These are phyloP conservation scores for Papilio elwesi DNA, from an alignment of 2,888 invertebrate genomes.

Conservation along the genomic window DNA sequence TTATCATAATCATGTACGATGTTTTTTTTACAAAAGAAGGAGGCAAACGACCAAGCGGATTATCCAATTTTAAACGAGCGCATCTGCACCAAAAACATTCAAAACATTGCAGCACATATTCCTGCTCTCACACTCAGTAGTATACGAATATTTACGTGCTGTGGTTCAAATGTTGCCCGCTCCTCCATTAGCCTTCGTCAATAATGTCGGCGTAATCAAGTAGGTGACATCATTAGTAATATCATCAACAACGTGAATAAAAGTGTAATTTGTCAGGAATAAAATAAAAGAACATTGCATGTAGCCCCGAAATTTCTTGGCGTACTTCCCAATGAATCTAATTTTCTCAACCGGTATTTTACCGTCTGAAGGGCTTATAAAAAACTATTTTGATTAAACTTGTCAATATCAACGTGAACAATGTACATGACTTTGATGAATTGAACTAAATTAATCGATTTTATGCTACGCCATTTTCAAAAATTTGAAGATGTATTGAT, in stretches of 20 bases:
- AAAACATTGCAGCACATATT: no score
- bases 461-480: neutral
- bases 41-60: no score
- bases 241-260: constrained; percentile 5
- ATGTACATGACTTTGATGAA: neutral
- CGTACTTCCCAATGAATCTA: constrained; percentile 25
- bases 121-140: no score
- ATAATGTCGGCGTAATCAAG: constrained; percentile 11
- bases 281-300: constrained; percentile 16
- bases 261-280: constrained; percentile 10
- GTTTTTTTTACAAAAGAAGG: neutral
- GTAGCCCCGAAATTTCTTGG: constrained; percentile 11
- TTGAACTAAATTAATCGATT: neutral
- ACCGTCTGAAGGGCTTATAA: neutral
- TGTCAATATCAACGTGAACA: neutral
- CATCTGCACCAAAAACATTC: no score
- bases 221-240: neutral
- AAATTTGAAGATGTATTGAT: neutral
- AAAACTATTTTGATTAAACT: constrained; percentile 12
- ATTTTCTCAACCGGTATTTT: constrained; percentile 7
- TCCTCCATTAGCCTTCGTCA: neutral
- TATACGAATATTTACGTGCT: no score
- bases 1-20: no score
- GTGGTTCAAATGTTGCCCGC: no score
- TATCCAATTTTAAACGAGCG: no score